Evolutionary conservation across 2,888 invertebrate species (phyloP).

Genomic region (Megalurothrips usitatus): DNA sequence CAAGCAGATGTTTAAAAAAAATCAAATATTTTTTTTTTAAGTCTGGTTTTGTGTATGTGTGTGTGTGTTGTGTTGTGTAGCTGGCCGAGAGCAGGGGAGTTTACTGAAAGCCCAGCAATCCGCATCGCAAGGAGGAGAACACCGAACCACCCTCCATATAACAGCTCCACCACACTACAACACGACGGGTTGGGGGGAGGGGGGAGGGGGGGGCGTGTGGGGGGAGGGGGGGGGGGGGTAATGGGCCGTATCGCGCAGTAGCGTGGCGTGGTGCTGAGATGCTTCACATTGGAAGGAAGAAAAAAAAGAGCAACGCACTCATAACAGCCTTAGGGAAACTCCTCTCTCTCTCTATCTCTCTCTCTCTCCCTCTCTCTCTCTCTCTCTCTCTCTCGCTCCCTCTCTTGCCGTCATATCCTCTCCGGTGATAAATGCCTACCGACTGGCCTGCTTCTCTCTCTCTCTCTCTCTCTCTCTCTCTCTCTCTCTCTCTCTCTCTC

Average conservation of each 20-base stretch:
- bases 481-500: conserved; percentile 29
- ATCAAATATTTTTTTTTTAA: too few relatives aligned
- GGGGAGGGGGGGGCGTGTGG: neutral
- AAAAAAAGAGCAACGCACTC: conserved; percentile 30
- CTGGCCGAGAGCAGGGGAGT: too few relatives aligned
- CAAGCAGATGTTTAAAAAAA: too few relatives aligned
- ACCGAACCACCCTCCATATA: too few relatives aligned
- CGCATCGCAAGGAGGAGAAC: too few relatives aligned
- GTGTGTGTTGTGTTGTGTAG: too few relatives aligned
- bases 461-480: conserved; percentile 30
- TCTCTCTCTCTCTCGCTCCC: too few relatives aligned
- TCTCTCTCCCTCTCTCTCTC: neutral
- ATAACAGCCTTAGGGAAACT: conserved; percentile 20
- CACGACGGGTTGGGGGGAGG: neutral
- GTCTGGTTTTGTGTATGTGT: too few relatives aligned
- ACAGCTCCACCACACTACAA: neutral
- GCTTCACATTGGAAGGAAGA: neutral
- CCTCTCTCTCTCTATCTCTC: neutral
- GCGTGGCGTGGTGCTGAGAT: neutral
- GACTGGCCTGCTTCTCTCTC: neutral
- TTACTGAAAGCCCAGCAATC: too few relatives aligned
- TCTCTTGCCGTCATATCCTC: neutral
- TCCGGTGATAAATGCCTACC: conserved; percentile 30
- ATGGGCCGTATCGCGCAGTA: neutral
- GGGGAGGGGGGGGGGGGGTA: neutral